These are phyloP conservation scores for Leptonema lineaticorne DNA, from an alignment of 1,140 invertebrate genomes.

Conservation along the genomic window DNA sequence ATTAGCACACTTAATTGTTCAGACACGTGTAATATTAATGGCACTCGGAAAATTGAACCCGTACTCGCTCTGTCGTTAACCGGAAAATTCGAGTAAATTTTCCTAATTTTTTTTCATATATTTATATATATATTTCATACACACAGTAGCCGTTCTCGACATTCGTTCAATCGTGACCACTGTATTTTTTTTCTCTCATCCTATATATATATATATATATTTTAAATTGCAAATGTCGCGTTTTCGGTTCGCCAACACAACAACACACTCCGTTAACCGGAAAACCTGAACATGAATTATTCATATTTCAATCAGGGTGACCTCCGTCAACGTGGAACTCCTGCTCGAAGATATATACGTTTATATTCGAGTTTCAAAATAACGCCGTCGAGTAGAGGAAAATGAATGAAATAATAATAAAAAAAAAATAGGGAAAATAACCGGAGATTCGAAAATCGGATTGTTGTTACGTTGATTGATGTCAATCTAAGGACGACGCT, in stretches of 20 bases:
- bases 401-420: too few relatives aligned
- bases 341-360: too few relatives aligned
- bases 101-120: not conserved
- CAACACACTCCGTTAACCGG: not conserved
- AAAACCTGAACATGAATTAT: constrained; percentile 9
- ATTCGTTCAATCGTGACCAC: too few relatives aligned
- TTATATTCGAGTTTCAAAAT: not conserved
- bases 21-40: too few relatives aligned
- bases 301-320: constrained; percentile 19
- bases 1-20: too few relatives aligned
- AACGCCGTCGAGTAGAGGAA: not conserved
- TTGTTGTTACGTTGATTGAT: constrained; percentile 14
- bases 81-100: too few relatives aligned
- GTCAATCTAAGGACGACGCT: constrained; percentile 1
- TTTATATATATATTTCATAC: too few relatives aligned
- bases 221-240: not conserved
- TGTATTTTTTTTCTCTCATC: too few relatives aligned
- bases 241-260: not conserved
- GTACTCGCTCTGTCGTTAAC: too few relatives aligned
- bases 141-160: too few relatives aligned
- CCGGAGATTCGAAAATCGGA: not conserved
- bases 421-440: too few relatives aligned
- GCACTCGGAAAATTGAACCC: too few relatives aligned
- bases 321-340: not conserved
- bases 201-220: not conserved